A percentile compares a stretch with the other conserved stretches of the same genome.
Evolutionary conservation across 1,140 invertebrate genomes (phyloP).

Genomic region (Monochamus saltuarius): DNA sequence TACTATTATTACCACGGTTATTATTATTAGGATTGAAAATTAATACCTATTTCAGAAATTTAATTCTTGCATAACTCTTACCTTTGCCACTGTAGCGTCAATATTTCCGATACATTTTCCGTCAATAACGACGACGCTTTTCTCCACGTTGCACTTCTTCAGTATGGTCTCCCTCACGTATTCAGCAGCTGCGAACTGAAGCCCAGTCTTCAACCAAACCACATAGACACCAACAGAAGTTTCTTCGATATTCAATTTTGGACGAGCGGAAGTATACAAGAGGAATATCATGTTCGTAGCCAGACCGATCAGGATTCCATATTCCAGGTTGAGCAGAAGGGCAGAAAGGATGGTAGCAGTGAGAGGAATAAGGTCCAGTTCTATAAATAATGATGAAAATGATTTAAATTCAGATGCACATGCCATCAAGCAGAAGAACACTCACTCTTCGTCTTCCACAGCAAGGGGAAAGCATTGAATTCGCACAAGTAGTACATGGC

Average conservation of each 20-base stretch:
- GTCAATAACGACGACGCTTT: constrained; percentile 60
- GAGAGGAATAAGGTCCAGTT: constrained; percentile 66
- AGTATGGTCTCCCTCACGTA: constrained; percentile 61
- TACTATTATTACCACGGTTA: too few relatives aligned
- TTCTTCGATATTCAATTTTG: constrained; percentile 53
- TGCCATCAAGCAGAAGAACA: neutral
- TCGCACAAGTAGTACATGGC: constrained; percentile 83
- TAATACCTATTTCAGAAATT: neutral
- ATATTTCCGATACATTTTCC: constrained; percentile 62
- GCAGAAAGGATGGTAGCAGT: constrained; percentile 63
- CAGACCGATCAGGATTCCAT: constrained; percentile 74
- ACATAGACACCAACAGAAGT: constrained; percentile 50
- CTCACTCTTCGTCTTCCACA: constrained; percentile 85
- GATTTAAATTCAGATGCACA: too few relatives aligned
- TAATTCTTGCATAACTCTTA: constrained; percentile 20
- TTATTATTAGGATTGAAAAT: too few relatives aligned
- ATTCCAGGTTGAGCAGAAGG: constrained; percentile 66
- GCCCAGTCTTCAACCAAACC: constrained; percentile 62
- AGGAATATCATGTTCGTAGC: constrained; percentile 65
- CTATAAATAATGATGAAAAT: constrained; percentile 49
- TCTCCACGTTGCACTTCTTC: constrained; percentile 28
- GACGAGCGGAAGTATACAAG: constrained; percentile 67
- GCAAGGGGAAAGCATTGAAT: constrained; percentile 68
- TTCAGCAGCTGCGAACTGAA: constrained; percentile 68
- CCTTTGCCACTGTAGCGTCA: constrained; percentile 57